Conservation (phyloP, 2,113 vertebrate genomes). For the Tichodroma muraria region DNA sequence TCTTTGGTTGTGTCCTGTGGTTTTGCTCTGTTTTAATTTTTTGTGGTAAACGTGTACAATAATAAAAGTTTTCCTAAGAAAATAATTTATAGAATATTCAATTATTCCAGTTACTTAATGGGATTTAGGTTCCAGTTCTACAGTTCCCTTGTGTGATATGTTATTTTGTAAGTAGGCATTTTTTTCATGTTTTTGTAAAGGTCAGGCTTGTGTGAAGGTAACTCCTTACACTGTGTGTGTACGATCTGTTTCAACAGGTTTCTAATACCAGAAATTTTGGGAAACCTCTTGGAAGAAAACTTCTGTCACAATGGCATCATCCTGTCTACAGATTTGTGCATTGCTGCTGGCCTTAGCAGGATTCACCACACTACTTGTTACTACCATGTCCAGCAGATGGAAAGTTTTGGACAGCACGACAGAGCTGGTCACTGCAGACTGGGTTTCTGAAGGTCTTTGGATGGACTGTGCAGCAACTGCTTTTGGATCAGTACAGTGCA, state of each 20-base stretch:
- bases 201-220: background rate
- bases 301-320: slow-evolving; percentile 20
- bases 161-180: background rate
- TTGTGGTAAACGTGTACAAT: background rate
- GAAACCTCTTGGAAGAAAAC: background rate
- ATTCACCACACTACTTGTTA: slow-evolving; percentile 69
- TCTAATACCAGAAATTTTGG: background rate
- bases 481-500: slow-evolving; percentile 71
- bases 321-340: slow-evolving; percentile 65
- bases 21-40: background rate
- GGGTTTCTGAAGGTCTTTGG: slow-evolving; percentile 82
- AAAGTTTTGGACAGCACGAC: slow-evolving; percentile 44
- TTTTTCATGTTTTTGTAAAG: background rate
- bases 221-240: background rate
- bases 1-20: background rate
- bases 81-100: background rate
- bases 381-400: slow-evolving; percentile 75
- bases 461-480: slow-evolving; percentile 72
- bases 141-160: background rate
- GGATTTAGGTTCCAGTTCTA: background rate
- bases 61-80: background rate
- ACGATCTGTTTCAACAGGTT: slow-evolving; percentile 21
- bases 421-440: slow-evolving; percentile 52
- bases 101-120: background rate
- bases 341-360: slow-evolving; percentile 71